phyloP scores from a whole-genome alignment of 92 coral and sea anemone species.

The Virgularia gustaviana region DNA sequence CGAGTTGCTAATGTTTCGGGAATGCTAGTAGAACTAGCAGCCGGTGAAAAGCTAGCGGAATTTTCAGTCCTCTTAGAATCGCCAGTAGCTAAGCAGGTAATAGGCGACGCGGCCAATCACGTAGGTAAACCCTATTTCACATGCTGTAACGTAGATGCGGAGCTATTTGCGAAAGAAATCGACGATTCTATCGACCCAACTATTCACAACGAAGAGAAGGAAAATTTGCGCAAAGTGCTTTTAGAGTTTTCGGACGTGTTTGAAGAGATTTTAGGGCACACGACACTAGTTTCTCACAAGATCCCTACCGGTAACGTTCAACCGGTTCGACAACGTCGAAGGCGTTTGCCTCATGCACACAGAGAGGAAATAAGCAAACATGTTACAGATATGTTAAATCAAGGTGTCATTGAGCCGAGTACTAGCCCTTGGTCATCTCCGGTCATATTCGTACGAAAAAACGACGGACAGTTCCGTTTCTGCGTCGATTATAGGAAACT shows the following conservation, averaged over 20 bases:
- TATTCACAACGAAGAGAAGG: background rate
- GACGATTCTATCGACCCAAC: slow-evolving; percentile 36
- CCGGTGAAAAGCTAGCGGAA: slow-evolving; percentile 31
- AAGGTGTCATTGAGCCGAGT: slow-evolving; percentile 45
- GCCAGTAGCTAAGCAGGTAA: background rate
- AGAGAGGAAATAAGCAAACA: slow-evolving; percentile 32
- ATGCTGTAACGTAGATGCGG: too few species aligned
- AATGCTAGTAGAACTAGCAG: slow-evolving; percentile 27
- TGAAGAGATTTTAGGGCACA: slow-evolving; percentile 5
- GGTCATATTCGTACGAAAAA: slow-evolving; percentile 35
- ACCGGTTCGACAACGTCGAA: slow-evolving; percentile 9
- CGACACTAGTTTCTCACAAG: slow-evolving; percentile 1
- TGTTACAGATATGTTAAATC: slow-evolving; percentile 36
- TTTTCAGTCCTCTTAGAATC: slow-evolving; percentile 32
- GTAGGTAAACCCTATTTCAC: too few species aligned
- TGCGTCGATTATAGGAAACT: slow-evolving; percentile 41
- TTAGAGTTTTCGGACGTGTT: slow-evolving; percentile 25
- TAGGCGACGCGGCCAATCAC: background rate
- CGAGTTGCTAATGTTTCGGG: slow-evolving; percentile 32
- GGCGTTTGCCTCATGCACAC: slow-evolving; percentile 39
- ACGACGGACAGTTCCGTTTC: slow-evolving; percentile 36
- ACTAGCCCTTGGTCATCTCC: slow-evolving; percentile 54
- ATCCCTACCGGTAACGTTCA: slow-evolving; percentile 14
- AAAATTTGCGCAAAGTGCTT: background rate
- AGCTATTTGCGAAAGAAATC: slow-evolving; percentile 34